Percentiles rank a stretch among this genome's conserved stretches.
Evolutionary conservation across 2,797 vertebrate species (phyloP).

Genomic region (Anolis apletophallus): DNA sequence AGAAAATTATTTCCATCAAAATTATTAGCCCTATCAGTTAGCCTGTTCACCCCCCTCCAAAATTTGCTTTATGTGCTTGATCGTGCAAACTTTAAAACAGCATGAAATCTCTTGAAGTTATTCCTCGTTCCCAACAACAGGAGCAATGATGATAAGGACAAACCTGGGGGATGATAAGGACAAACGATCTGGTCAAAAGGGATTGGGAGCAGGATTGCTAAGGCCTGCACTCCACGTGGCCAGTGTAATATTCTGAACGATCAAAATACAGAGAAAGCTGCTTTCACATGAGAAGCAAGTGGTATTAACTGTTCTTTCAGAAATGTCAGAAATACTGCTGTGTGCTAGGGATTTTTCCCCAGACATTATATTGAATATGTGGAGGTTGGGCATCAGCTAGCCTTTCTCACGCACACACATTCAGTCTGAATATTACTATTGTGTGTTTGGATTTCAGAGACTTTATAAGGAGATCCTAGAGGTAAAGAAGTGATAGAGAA

Average conservation of each 20-base stretch:
- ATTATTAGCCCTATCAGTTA: slow-evolving; percentile 3
- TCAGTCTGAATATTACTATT: too few relatives aligned
- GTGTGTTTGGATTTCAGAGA: neutral
- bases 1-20: slow-evolving; percentile 6
- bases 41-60: neutral
- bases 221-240: neutral
- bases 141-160: neutral
- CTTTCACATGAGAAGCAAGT: neutral
- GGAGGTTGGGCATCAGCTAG: too few relatives aligned
- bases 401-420: too few relatives aligned
- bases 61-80: neutral
- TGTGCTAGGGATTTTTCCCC: too few relatives aligned
- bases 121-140: neutral
- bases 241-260: neutral
- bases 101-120: neutral
- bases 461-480: neutral
- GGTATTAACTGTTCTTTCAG: too few relatives aligned
- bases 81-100: slow-evolving; percentile 4
- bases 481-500: neutral
- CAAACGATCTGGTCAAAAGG: neutral
- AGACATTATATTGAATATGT: too few relatives aligned
- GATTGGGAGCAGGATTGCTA: too few relatives aligned
- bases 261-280: neutral
- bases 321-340: too few relatives aligned
- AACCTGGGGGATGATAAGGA: neutral